Conservation (phyloP, 2,113 vertebrate genomes). For the Clinocottus analis region DNA sequence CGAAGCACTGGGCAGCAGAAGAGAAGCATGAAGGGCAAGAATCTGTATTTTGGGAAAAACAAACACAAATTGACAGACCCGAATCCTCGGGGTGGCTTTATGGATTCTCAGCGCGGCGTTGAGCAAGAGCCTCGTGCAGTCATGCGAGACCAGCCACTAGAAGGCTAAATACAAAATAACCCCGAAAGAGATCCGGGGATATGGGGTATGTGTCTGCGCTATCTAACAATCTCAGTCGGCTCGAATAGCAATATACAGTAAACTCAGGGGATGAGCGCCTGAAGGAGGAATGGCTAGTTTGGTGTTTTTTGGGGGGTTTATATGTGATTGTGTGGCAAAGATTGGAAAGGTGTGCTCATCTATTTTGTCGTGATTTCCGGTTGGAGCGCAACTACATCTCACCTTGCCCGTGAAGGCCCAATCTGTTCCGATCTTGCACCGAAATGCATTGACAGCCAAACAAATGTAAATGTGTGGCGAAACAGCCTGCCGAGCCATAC, state of each 20-base stretch:
- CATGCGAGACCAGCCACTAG: constrained; percentile 69
- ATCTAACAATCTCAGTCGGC: constrained; percentile 62
- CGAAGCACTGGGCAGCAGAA: constrained; percentile 35
- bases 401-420: constrained; percentile 31
- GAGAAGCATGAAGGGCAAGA: constrained; percentile 60
- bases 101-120: constrained; percentile 63
- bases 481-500: constrained; percentile 12
- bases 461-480: constrained; percentile 46
- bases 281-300: constrained; percentile 32
- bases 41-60: constrained; percentile 57
- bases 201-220: constrained; percentile 55
- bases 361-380: constrained; percentile 34
- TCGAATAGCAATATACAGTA: constrained; percentile 66
- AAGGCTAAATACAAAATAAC: constrained; percentile 75
- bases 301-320: constrained; percentile 47
- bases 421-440: constrained; percentile 22
- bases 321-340: constrained; percentile 9
- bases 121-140: constrained; percentile 64
- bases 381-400: constrained; percentile 27
- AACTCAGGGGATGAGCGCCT: constrained; percentile 49
- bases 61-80: constrained; percentile 63
- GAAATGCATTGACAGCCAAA: constrained; percentile 53
- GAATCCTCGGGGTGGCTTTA: constrained; percentile 67
- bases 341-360: constrained; percentile 30
- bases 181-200: constrained; percentile 65